Conservation (phyloP, 2,113 vertebrate genomes). For the Tylochromis polylepis region DNA sequence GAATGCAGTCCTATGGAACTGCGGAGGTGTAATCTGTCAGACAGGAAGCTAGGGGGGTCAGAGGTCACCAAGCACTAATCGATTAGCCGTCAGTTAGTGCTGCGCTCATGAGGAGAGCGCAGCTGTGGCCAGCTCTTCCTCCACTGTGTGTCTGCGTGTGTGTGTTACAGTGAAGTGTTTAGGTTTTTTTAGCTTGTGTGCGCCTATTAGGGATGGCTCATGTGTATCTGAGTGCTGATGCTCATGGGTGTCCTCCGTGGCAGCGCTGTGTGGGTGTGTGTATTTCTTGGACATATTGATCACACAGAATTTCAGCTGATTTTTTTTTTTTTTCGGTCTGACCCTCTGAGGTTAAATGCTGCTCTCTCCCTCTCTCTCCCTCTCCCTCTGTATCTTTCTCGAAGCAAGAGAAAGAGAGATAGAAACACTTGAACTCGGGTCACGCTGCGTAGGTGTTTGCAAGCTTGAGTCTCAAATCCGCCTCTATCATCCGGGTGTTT, state of each 20-base stretch:
- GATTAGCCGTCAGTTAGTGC: slow-evolving; percentile 97
- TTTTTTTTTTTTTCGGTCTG: slow-evolving; percentile 77
- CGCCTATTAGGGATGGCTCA: neutral
- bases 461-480: slow-evolving; percentile 46
- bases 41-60: slow-evolving; percentile 83
- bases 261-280: slow-evolving; percentile 71
- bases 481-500: slow-evolving; percentile 52
- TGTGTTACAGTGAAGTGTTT: slow-evolving; percentile 11
- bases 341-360: slow-evolving; percentile 89
- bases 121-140: slow-evolving; percentile 82
- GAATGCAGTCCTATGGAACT: slow-evolving; percentile 33
- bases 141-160: neutral
- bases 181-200: neutral
- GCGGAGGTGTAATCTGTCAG: slow-evolving; percentile 87
- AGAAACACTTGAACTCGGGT: slow-evolving; percentile 63
- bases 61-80: slow-evolving; percentile 92
- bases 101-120: slow-evolving; percentile 83
- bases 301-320: slow-evolving; percentile 79
- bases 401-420: slow-evolving; percentile 12
- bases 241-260: neutral
- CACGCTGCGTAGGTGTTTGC: slow-evolving; percentile 47
- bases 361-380: slow-evolving; percentile 7
- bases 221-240: slow-evolving; percentile 8
- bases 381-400: slow-evolving; percentile 15
- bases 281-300: slow-evolving; percentile 59